Conservation (phyloP, 1,140 invertebrate species). For the Megathymus violae region DNA sequence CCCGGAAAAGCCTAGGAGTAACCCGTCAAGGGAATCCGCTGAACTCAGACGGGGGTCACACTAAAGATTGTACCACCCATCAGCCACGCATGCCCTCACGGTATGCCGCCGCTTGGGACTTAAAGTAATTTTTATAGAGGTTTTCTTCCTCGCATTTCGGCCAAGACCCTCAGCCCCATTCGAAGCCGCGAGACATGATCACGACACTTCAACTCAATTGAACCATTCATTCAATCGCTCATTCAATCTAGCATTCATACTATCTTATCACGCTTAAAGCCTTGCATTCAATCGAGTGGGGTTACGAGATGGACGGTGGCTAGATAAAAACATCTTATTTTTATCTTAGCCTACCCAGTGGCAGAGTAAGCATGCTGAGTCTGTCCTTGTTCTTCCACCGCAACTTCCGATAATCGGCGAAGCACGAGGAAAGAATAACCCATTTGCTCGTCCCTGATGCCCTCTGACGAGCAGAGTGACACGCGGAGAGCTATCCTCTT, state of each 20-base stretch:
- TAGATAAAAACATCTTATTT: background rate
- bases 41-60: background rate
- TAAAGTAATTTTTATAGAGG: constrained; percentile 1
- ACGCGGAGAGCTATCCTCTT: background rate
- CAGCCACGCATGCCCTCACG: constrained; percentile 1
- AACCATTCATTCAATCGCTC: background rate
- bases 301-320: background rate
- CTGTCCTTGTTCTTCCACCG: background rate
- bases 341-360: background rate
- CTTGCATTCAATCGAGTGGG: constrained; percentile 3
- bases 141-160: background rate
- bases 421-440: constrained; percentile 1
- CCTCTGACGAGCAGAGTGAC: background rate
- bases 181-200: constrained; percentile 5
- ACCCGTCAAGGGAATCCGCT: background rate
- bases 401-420: too few relatives aligned
- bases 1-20: background rate
- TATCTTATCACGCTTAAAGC: background rate
- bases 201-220: constrained; percentile 3
- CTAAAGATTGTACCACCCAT: background rate
- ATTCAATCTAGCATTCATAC: background rate
- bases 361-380: background rate
- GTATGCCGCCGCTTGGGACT: constrained; percentile 3
- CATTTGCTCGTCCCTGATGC: background rate
- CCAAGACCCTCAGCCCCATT: constrained; percentile 1